Evolutionary conservation across 2,888 invertebrate species (phyloP).

Genomic region (Lasioglossum figueresi): DNA sequence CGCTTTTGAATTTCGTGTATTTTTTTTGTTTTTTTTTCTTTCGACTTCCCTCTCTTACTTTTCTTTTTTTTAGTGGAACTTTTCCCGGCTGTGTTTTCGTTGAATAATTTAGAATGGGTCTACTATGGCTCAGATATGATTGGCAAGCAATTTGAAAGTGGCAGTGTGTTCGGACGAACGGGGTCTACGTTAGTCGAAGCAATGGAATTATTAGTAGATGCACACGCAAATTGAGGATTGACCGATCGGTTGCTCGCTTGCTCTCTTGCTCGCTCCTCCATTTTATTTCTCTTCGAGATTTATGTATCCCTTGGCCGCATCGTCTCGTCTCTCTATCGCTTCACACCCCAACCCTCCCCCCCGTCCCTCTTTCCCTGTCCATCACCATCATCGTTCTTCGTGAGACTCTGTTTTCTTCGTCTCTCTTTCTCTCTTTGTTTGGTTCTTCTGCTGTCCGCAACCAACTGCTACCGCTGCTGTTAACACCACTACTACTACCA

Average conservation of each 20-base stretch:
- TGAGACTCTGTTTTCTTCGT: neutral
- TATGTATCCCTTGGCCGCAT: neutral
- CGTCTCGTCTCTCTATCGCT: neutral
- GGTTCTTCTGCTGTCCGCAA: neutral
- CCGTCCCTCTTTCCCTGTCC: neutral
- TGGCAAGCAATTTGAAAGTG: constrained; percentile 86
- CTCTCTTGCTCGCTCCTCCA: neutral
- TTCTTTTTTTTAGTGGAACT: constrained; percentile 73
- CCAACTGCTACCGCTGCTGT: constrained; percentile 3
- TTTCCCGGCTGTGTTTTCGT: constrained; percentile 84
- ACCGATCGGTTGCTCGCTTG: neutral
- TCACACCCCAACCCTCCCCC: neutral
- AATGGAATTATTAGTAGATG: constrained; percentile 61
- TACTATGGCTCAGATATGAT: constrained; percentile 88
- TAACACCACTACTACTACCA: neutral
- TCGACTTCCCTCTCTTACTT: constrained; percentile 52
- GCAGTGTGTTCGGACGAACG: constrained; percentile 83
- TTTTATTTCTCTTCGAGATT: neutral
- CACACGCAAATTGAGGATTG: constrained; percentile 28
- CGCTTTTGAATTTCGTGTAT: constrained; percentile 20
- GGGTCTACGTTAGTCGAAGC: constrained; percentile 68
- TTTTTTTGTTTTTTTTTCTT: constrained; percentile 26
- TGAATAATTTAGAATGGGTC: constrained; percentile 82
- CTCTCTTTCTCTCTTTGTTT: neutral
- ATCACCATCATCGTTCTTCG: neutral